Conservation (phyloP, 2,113 vertebrate genomes). For the Himantopus leucocephalus region DNA sequence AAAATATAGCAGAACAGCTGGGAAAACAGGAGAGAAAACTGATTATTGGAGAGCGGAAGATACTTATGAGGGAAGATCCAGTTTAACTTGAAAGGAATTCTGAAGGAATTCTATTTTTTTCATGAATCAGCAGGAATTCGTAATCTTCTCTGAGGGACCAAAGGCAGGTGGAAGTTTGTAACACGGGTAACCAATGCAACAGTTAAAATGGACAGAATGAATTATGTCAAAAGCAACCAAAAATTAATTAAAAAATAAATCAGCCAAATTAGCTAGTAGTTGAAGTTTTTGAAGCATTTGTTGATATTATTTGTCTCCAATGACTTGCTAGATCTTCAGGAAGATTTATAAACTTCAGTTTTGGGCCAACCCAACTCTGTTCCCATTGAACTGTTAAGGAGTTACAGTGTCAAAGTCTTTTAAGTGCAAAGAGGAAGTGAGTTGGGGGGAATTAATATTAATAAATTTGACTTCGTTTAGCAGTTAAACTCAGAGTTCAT, state of each 20-base stretch:
- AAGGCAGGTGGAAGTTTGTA: neutral
- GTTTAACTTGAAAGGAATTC: neutral
- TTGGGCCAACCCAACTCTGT: neutral
- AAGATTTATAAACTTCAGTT: neutral
- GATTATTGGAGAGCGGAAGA: neutral
- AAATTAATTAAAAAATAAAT: neutral
- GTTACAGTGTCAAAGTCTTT: neutral
- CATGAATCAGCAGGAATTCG: neutral
- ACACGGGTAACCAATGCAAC: neutral
- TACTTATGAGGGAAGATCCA: neutral
- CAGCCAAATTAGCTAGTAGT: neutral
- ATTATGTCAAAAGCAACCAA: neutral
- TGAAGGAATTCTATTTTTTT: neutral
- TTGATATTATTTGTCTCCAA: neutral
- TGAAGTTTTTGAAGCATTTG: neutral
- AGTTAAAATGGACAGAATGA: neutral
- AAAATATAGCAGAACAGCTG: neutral
- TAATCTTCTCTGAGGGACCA: neutral
- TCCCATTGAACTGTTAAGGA: neutral
- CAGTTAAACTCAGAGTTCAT: rapidly evolving
- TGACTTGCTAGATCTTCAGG: neutral
- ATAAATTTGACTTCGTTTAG: neutral
- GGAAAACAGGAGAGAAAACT: neutral
- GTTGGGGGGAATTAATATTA: neutral
- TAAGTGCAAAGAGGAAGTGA: neutral